Percentiles rank a stretch among this genome's conserved stretches.
Conservation (phyloP, 2,888 invertebrate species). For the Pogonocherus hispidulus region DNA sequence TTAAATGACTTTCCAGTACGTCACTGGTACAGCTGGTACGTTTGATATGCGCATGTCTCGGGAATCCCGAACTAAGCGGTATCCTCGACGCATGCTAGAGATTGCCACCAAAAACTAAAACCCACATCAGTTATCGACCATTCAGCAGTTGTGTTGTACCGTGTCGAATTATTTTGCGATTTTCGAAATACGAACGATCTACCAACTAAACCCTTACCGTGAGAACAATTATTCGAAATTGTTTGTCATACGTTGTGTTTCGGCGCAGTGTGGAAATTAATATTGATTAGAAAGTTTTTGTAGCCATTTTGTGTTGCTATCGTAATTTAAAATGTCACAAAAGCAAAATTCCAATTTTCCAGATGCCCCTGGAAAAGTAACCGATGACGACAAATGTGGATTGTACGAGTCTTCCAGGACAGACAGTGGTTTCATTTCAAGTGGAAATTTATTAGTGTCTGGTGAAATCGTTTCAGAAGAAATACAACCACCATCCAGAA, state of each 20-base stretch:
- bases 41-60: constrained; percentile 60
- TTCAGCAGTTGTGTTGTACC: constrained; percentile 26
- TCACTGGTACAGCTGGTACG: constrained; percentile 7
- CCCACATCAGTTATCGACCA: constrained; percentile 53
- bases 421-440: constrained; percentile 66
- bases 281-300: constrained; percentile 38
- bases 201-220: constrained; percentile 23
- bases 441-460: constrained; percentile 61
- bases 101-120: constrained; percentile 10
- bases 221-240: constrained; percentile 20
- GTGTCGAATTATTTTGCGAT: constrained; percentile 33
- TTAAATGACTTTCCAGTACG: constrained; percentile 1
- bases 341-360: constrained; percentile 51
- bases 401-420: constrained; percentile 56
- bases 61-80: constrained; percentile 60
- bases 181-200: constrained; percentile 46
- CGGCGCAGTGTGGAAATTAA: constrained; percentile 11
- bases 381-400: constrained; percentile 57
- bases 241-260: constrained; percentile 18
- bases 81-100: constrained; percentile 40
- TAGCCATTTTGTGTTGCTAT: constrained; percentile 44
- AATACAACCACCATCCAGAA: constrained; percentile 47
- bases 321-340: constrained; percentile 49
- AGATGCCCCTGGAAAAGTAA: constrained; percentile 59
- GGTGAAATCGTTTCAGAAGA: constrained; percentile 60